Conservation (phyloP, 2,888 invertebrate genomes). For the Ophion slaviceki region DNA sequence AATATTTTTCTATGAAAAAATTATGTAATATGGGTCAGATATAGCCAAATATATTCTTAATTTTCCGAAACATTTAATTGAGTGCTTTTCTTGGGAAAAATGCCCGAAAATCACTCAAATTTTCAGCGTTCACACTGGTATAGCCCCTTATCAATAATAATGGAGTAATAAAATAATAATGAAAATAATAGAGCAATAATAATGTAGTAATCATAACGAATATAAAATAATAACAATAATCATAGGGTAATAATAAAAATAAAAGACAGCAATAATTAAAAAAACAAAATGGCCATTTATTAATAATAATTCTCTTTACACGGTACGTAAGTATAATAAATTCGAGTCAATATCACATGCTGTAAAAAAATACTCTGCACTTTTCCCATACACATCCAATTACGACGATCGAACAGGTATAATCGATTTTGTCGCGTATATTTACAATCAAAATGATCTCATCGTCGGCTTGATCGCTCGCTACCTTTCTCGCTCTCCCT, state of each 20-base stretch:
- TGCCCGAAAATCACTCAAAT: no score
- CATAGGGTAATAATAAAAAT: background rate
- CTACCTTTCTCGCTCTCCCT: background rate
- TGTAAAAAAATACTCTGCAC: constrained; percentile 32
- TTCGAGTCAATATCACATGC: constrained; percentile 38
- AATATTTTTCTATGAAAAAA: no score
- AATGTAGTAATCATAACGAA: background rate
- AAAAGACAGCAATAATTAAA: background rate
- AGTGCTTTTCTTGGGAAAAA: no score
- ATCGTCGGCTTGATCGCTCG: constrained; percentile 19
- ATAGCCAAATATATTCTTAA: no score
- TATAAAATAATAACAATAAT: background rate
- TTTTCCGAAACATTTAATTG: no score
- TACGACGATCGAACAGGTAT: constrained; percentile 19
- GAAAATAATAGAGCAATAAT: no score
- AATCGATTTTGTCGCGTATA: constrained; percentile 32
- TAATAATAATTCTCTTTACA: constrained; percentile 31
- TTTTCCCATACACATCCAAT: constrained; percentile 27
- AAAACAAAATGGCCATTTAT: constrained; percentile 51
- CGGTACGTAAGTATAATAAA: constrained; percentile 21
- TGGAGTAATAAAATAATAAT: no score
- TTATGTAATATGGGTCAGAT: no score
- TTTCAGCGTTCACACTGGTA: no score
- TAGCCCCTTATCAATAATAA: no score
- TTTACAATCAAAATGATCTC: constrained; percentile 52